Evolutionary conservation across 1,140 invertebrate species (phyloP), one percentile per base, ranked within the genome.

Genomic region (Saccostrea glomerata): DNA sequence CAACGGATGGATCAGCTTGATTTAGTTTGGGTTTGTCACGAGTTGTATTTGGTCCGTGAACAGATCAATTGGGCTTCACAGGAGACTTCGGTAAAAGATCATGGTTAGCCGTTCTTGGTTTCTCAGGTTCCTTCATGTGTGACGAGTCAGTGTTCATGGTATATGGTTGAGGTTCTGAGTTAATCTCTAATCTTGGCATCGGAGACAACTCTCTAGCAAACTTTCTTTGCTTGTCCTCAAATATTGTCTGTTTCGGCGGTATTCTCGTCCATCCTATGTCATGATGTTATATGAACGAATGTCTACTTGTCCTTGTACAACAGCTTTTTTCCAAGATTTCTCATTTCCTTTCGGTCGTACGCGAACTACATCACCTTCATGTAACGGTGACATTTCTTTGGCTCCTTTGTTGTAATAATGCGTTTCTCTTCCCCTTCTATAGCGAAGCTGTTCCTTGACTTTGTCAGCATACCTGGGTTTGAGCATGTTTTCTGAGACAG

Each of bases 281-380:
- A 47, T 20, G 11, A 89, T 60, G 6, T 84, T 56, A 55, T 89
- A 87, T 0, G 86, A 66, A 36, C 89, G 88, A 30, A 25, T 56
- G 20, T 84, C 66, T 11, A 56, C 20, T 47, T 85, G 77, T 17
- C 54, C 54, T 47, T n/a, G n/a, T n/a, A n/a, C n/a, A n/a, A n/a
- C n/a, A n/a, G n/a, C n/a, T n/a, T 88, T 86, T 25, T 30, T 63
- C 87, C 86, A 88, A 23, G 55, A 30, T 83, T 85, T 82, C 9
- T 82, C 36, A 40, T 36, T 86, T 36, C 56, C n/a, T 2, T 55
- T 85, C 4, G 89, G 87, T 23, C 85, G 47, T 9, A 90, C 83
- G n/a, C 63, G 63, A 25, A 90, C 87, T 15, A 56, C 66, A 54
- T 90, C 87, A 47, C 89, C 85, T 25, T 12, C 23, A 13, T 54